Evolutionary conservation across 2,113 vertebrate genomes (phyloP).

Genomic region (Tringa solitaria): DNA sequence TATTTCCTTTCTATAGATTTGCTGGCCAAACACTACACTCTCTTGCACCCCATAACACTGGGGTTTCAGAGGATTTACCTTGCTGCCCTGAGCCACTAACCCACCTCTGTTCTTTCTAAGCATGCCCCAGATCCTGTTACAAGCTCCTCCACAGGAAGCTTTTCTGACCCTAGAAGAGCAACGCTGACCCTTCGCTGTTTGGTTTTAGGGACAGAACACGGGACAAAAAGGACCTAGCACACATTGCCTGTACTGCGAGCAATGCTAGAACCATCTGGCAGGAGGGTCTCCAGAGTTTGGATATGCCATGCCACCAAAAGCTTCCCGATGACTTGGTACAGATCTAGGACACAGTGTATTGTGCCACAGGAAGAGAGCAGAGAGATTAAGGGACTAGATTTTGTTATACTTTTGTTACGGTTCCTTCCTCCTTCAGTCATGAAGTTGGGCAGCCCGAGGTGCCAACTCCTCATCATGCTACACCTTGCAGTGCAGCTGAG

Average conservation of each 20-base stretch:
- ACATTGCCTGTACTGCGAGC: neutral
- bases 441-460: neutral
- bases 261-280: neutral
- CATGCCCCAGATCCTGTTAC: fast-evolving
- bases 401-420: neutral
- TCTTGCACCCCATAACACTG: neutral
- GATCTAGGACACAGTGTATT: neutral
- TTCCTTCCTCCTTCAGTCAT: neutral
- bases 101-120: neutral
- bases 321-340: neutral
- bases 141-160: neutral
- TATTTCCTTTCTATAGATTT: neutral
- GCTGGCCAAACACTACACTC: neutral
- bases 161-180: neutral
- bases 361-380: neutral
- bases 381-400: neutral
- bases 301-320: neutral
- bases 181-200: fast-evolving
- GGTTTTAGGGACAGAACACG: neutral
- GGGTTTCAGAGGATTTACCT: neutral
- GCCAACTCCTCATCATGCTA: neutral
- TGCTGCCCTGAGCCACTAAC: neutral
- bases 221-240: neutral
- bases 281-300: neutral
- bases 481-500: neutral